A percentile compares a stretch with the other conserved stretches of the same genome.
Evolutionary conservation across 2,888 invertebrate species (phyloP).

Genomic region (Ceratothoa steindachneri): DNA sequence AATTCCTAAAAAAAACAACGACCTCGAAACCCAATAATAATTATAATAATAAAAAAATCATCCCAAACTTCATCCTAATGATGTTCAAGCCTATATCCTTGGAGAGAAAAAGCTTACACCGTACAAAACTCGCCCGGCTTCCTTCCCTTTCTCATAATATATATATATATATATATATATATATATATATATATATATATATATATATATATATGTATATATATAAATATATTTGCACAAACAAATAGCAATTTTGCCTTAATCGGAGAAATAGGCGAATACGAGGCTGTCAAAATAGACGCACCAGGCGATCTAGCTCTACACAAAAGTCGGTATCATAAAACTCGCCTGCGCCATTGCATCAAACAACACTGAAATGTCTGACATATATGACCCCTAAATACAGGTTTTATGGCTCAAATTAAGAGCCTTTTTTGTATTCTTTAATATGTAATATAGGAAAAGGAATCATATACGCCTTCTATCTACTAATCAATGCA

Average conservation of each 20-base stretch:
- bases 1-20: background rate
- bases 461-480: background rate
- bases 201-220: slow-evolving; percentile 10
- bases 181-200: slow-evolving; percentile 12
- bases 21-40: background rate
- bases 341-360: background rate
- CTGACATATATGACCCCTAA: background rate
- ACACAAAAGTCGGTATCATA: background rate
- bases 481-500: background rate
- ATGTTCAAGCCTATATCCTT: no score
- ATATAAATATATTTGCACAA: background rate
- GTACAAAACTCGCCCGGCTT: no score
- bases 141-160: background rate
- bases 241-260: background rate
- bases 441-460: background rate
- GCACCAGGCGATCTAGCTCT: background rate
- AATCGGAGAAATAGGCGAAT: no score
- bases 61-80: no score
- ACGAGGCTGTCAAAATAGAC: background rate
- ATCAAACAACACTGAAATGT: background rate
- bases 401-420: background rate
- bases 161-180: background rate
- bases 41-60: background rate
- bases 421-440: background rate
- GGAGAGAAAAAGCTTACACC: no score